Evolutionary conservation across 2,113 vertebrate genomes (phyloP), one percentile per base, ranked within the genome.

Genomic region (Ia io): DNA sequence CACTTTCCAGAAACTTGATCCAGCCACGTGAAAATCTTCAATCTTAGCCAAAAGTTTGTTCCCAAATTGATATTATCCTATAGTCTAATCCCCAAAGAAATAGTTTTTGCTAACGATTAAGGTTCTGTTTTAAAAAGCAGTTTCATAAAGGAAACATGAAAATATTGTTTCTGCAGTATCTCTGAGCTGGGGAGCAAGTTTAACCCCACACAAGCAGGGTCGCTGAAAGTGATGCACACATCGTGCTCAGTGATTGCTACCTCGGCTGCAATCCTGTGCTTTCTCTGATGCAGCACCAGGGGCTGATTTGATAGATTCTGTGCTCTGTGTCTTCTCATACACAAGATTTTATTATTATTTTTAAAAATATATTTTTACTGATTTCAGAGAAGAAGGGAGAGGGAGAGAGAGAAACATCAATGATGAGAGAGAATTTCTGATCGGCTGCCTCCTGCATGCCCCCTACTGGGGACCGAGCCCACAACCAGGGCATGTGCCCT

Each of bases 51-150:
- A 86, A 93, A 87, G 40, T 84, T 76, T 84, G 71, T 42, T 96
- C 47, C 88, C 63, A 89, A 85, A 84, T 49, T 91, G 44, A 84
- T 78, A 86, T 30, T 89, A 92, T 65, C 79, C 49, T 94, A 70
- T 42, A 56, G 44, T 69, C 35, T 67, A 67, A 87, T 84, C 86
- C 70, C 53, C 2, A 94, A 73, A 69, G 40, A 78, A 93, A 73
- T 42, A 40, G 16, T 70, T 84, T 84, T 51, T 91, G 32, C n/a
- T 80, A 30, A 95, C 63, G 40, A 71, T 82, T 82, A 53, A 88
- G 30, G 2, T 84, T 84, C 25, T 56, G 14, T 67, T 65, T 56
- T 82, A 88, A 32, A 96, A 88, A 77, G 12, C 9, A 37, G 53
- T 86, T 96, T 92, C 65, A 47, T 28, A 44, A 94, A 71, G 47